Conservation (phyloP, 2,888 invertebrate genomes). For the Papilio protenor region DNA sequence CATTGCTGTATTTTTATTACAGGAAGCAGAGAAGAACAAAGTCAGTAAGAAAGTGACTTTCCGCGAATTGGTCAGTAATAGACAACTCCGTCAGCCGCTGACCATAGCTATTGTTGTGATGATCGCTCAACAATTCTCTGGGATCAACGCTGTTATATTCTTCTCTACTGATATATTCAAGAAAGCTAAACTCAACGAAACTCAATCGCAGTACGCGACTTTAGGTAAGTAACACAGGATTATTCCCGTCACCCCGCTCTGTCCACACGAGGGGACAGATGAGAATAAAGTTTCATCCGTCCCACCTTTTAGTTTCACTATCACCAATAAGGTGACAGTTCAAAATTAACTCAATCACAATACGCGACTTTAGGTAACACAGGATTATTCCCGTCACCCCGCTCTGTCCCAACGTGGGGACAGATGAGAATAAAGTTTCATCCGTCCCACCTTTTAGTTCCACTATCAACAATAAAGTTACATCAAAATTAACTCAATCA, state of each 20-base stretch:
- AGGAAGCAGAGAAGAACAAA: slow-evolving; percentile 85
- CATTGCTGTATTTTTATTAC: slow-evolving; percentile 19
- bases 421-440: too few relatives aligned
- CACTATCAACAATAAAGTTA: not conserved
- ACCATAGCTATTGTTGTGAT: slow-evolving; percentile 92
- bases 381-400: too few relatives aligned
- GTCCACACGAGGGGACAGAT: too few relatives aligned
- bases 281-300: too few relatives aligned
- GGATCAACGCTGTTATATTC: slow-evolving; percentile 95
- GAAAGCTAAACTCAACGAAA: slow-evolving; percentile 85
- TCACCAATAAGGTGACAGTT: too few relatives aligned
- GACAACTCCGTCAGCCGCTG: slow-evolving; percentile 90
- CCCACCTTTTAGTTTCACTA: too few relatives aligned
- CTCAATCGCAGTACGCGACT: slow-evolving; percentile 90
- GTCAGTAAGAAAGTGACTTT: slow-evolving; percentile 85
- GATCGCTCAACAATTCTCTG: slow-evolving; percentile 95
- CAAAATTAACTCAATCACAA: too few relatives aligned
- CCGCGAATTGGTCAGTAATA: slow-evolving; percentile 88
- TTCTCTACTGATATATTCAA: slow-evolving; percentile 93
- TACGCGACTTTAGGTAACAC: too few relatives aligned
- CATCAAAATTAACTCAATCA: too few relatives aligned
- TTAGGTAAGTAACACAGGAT: slow-evolving; percentile 71
- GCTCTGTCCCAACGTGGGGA: too few relatives aligned
- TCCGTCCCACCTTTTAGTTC: too few relatives aligned
- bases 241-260: not conserved